Evolutionary conservation across 2,888 invertebrate species (phyloP).

Genomic region (Psylliodes chrysocephalus): DNA sequence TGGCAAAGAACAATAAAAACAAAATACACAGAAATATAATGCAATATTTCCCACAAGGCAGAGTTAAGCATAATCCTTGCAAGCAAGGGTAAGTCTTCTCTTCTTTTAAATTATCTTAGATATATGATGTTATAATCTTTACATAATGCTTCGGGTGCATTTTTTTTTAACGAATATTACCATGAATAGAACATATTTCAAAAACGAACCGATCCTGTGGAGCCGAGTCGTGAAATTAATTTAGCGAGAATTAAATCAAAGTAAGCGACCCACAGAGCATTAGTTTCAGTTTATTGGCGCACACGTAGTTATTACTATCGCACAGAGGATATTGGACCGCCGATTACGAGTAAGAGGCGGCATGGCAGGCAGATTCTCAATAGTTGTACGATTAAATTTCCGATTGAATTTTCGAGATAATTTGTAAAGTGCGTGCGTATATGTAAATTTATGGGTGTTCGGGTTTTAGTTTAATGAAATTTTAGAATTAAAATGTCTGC

Average conservation of each 20-base stretch:
- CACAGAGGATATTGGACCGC: conserved; percentile 14
- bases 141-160: too few species aligned
- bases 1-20: too few species aligned
- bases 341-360: conserved; percentile 2
- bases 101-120: too few species aligned
- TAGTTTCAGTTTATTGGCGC: conserved; percentile 4
- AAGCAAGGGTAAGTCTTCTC: too few species aligned
- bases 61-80: too few species aligned
- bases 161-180: too few species aligned
- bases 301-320: neutral
- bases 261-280: too few species aligned
- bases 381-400: conserved; percentile 4
- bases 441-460: neutral
- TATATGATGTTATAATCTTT: too few species aligned
- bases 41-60: too few species aligned
- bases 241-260: conserved; percentile 1
- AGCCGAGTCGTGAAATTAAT: neutral
- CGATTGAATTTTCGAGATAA: conserved; percentile 7
- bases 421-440: neutral
- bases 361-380: neutral
- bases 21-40: too few species aligned
- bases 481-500: conserved; percentile 9
- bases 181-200: too few species aligned
- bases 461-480: conserved; percentile 2
- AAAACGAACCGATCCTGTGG: too few species aligned